phyloP scores from a whole-genome alignment of 2,888 invertebrate species.

The Aspidapion aeneum region DNA sequence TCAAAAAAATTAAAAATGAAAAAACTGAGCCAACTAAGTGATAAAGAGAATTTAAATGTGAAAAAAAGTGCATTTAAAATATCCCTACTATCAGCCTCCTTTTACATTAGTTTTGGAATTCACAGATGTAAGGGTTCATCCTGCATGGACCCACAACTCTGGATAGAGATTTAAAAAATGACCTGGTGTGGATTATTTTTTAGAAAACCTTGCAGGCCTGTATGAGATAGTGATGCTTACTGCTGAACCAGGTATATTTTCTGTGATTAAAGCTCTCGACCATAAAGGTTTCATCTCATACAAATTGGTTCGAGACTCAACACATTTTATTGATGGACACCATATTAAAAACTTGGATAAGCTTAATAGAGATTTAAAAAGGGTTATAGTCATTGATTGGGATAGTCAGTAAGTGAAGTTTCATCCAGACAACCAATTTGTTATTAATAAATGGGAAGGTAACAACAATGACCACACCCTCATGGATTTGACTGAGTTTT shows the following conservation, averaged over 20 bases:
- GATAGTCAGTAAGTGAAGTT: constrained; percentile 81
- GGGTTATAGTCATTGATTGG: constrained; percentile 95
- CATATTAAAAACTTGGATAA: constrained; percentile 90
- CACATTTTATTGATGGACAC: constrained; percentile 90
- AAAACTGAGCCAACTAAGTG: too few species aligned
- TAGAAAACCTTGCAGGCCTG: constrained; percentile 59
- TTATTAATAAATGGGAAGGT: constrained; percentile 88
- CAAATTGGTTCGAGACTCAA: constrained; percentile 91
- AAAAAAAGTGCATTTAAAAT: too few species aligned
- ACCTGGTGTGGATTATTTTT: constrained; percentile 89
- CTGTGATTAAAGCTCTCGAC: constrained; percentile 92
- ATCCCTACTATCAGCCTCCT: too few species aligned
- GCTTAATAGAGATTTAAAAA: constrained; percentile 78
- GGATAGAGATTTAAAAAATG: constrained; percentile 99
- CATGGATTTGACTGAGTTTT: constrained; percentile 84
- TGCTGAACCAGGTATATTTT: constrained; percentile 90
- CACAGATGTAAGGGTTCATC: constrained; percentile 94
- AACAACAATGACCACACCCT: constrained; percentile 91
- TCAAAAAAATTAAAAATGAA: too few species aligned
- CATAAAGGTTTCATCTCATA: constrained; percentile 87
- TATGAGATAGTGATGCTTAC: constrained; percentile 98
- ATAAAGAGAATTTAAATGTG: too few species aligned
- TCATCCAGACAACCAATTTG: constrained; percentile 86
- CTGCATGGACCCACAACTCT: constrained; percentile 98
- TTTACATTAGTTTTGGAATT: too few species aligned